These are phyloP conservation scores for Iselma pallidipennis DNA, from an alignment of 2,888 invertebrate species.

Conservation along the genomic window DNA sequence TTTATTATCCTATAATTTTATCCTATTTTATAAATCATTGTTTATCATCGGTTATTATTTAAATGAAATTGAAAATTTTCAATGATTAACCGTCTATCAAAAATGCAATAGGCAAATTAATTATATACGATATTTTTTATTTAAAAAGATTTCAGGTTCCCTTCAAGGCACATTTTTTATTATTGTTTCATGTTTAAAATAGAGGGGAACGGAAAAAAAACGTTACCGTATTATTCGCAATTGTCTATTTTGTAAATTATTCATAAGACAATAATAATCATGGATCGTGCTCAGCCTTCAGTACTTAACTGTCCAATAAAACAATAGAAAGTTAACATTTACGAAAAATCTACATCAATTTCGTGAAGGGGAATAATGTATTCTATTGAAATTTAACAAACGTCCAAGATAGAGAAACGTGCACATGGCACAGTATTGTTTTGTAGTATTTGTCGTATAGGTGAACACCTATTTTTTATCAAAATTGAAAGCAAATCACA, in stretches of 20 bases:
- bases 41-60: slow-evolving; percentile 41
- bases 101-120: too few species aligned
- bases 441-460: slow-evolving; percentile 4
- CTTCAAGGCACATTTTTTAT: slow-evolving; percentile 2
- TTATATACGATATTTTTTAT: not conserved
- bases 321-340: slow-evolving; percentile 39
- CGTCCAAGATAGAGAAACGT: slow-evolving; percentile 30
- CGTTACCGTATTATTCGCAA: slow-evolving; percentile 26
- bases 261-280: slow-evolving; percentile 36
- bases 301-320: slow-evolving; percentile 34
- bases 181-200: slow-evolving; percentile 14
- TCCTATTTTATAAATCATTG: slow-evolving; percentile 38
- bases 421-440: slow-evolving; percentile 28
- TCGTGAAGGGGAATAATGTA: slow-evolving; percentile 41
- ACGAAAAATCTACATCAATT: slow-evolving; percentile 43
- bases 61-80: slow-evolving; percentile 14
- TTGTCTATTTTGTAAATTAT: slow-evolving; percentile 36
- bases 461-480: slow-evolving; percentile 8
- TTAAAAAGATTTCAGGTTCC: not conserved
- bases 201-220: slow-evolving; percentile 5
- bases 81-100: slow-evolving; percentile 14
- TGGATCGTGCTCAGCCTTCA: slow-evolving; percentile 35
- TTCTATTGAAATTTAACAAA: slow-evolving; percentile 38
- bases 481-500: not conserved
- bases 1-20: slow-evolving; percentile 37